phyloP scores from a whole-genome alignment of 2,797 vertebrate genomes.

The Fratercula arctica region DNA sequence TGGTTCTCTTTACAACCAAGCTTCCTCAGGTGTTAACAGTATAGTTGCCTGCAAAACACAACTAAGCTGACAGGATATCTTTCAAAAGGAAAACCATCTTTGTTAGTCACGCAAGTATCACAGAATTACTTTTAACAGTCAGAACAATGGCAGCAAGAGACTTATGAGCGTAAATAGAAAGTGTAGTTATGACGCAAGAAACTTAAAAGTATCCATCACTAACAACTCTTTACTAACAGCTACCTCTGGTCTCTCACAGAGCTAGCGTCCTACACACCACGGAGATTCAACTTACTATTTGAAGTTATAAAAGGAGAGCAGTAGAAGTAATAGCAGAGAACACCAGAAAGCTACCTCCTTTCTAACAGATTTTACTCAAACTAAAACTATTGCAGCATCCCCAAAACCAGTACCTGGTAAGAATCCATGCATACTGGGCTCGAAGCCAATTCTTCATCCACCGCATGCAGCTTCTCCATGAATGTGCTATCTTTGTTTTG shows the following conservation, averaged over 20 bases:
- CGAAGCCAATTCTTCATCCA: conserved; percentile 89
- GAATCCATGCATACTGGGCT: conserved; percentile 83
- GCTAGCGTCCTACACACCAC: accelerated
- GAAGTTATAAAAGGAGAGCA: not conserved
- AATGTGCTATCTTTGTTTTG: conserved; percentile 82
- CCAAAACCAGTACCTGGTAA: conserved; percentile 77
- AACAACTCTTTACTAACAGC: not conserved
- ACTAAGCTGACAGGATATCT: not conserved
- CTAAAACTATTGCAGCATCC: not conserved
- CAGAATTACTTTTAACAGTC: not conserved
- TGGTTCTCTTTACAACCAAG: not conserved
- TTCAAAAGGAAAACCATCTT: not conserved
- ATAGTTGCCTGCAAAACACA: not conserved
- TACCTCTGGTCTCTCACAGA: not conserved
- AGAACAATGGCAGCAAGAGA: not conserved
- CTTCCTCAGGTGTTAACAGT: not conserved
- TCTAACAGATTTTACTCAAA: not conserved
- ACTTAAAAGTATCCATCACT: not conserved
- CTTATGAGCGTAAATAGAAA: accelerated
- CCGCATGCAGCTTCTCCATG: conserved; percentile 91
- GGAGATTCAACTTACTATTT: not conserved
- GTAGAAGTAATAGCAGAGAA: not conserved
- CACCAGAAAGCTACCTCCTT: not conserved
- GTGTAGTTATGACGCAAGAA: not conserved
- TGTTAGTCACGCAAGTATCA: not conserved